A percentile compares a stretch with the other conserved stretches of the same genome.
These are phyloP conservation scores for Rhodophaea formosa DNA, from an alignment of 2,888 invertebrate genomes.

Conservation along the genomic window DNA sequence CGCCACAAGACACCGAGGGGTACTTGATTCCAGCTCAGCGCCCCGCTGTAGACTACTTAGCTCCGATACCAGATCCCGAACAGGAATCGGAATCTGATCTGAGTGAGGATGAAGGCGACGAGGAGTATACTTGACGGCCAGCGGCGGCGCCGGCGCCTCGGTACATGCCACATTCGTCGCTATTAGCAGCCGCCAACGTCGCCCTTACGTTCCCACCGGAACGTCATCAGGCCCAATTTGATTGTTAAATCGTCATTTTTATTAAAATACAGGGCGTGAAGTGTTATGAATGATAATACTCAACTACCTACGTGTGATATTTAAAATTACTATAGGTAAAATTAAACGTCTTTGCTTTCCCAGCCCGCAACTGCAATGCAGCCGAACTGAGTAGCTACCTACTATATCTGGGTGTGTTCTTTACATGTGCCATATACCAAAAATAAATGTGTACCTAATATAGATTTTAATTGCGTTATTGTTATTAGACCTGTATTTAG, in stretches of 20 bases:
- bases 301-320: constrained; percentile 54
- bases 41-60: constrained; percentile 79
- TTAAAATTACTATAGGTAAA: constrained; percentile 28
- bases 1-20: constrained; percentile 84
- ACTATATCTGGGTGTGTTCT: constrained; percentile 3
- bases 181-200: constrained; percentile 39
- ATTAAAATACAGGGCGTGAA: background rate
- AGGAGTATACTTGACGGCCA: constrained; percentile 69
- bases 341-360: too few species aligned
- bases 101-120: constrained; percentile 63
- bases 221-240: constrained; percentile 40
- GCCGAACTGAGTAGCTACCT: too few species aligned
- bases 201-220: constrained; percentile 58
- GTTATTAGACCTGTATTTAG: background rate
- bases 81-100: constrained; percentile 61
- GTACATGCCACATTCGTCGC: constrained; percentile 58
- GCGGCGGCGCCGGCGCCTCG: constrained; percentile 45
- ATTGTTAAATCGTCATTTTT: constrained; percentile 40
- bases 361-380: too few species aligned
- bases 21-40: constrained; percentile 84
- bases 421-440: constrained; percentile 48
- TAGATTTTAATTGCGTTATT: background rate
- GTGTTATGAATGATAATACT: constrained; percentile 39
- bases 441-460: constrained; percentile 38
- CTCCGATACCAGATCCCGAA: constrained; percentile 73